These are phyloP conservation scores for Ferrisia virgata DNA, from an alignment of 2,888 invertebrate species.

Conservation along the genomic window DNA sequence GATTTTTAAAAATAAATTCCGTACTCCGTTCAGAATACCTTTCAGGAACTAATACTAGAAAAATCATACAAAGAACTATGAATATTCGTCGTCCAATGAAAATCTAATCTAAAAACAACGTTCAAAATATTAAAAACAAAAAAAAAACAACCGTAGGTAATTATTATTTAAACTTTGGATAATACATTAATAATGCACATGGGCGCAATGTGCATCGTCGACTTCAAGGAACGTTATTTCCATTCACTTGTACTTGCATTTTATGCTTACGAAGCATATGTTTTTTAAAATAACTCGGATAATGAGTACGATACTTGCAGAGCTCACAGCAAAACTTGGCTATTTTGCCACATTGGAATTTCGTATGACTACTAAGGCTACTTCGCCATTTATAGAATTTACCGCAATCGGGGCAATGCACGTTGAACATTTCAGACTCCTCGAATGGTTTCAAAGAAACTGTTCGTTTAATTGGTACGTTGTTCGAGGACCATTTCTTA, in stretches of 20 bases:
- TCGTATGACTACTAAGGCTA: not conserved
- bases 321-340: not conserved
- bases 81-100: too few relatives aligned
- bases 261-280: constrained; percentile 13
- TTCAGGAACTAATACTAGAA: too few relatives aligned
- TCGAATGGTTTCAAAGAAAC: not conserved
- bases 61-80: too few relatives aligned
- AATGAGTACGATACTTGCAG: constrained; percentile 18
- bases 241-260: not conserved
- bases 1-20: too few relatives aligned
- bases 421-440: not conserved
- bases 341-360: not conserved
- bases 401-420: not conserved
- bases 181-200: too few relatives aligned
- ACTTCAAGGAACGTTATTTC: not conserved
- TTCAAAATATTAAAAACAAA: too few relatives aligned
- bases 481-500: not conserved
- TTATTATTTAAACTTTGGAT: too few relatives aligned
- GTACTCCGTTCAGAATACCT: too few relatives aligned
- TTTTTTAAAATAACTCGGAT: constrained; percentile 11
- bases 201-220: too few relatives aligned
- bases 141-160: too few relatives aligned
- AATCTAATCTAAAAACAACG: too few relatives aligned
- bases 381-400: constrained; percentile 29
- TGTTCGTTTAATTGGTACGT: not conserved